phyloP scores from a whole-genome alignment of 2,888 invertebrate species.

The Dilophus febrilis region DNA sequence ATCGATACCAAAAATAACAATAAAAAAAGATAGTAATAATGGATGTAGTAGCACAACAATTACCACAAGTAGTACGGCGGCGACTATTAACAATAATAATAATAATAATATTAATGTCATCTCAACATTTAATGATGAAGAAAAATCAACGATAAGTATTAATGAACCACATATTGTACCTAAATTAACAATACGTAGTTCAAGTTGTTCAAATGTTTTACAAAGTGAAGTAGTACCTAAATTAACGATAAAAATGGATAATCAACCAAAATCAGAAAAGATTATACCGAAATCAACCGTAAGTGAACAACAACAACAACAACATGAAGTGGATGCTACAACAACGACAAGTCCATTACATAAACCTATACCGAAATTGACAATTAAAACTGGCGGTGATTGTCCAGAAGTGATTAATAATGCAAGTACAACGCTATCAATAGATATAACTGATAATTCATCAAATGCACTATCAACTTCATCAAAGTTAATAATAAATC shows the following conservation, averaged over 20 bases:
- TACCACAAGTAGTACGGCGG: slow-evolving; percentile 4
- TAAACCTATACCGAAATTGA: slow-evolving; percentile 38
- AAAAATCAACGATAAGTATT: not conserved
- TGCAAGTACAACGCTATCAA: slow-evolving; percentile 27
- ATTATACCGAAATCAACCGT: slow-evolving; percentile 3
- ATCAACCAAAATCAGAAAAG: not conserved
- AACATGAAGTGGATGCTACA: slow-evolving; percentile 6
- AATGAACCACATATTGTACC: slow-evolving; percentile 20
- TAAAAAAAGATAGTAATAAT: slow-evolving; percentile 11
- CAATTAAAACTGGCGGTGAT: slow-evolving; percentile 34
- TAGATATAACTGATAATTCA: slow-evolving; percentile 25
- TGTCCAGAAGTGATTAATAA: slow-evolving; percentile 20
- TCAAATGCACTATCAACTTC: slow-evolving; percentile 22
- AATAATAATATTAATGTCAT: slow-evolving; percentile 2
- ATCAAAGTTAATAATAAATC: slow-evolving; percentile 28
- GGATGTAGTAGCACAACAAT: slow-evolving; percentile 1
- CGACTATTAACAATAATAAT: not conserved
- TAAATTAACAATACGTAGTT: slow-evolving; percentile 26
- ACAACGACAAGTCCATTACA: slow-evolving; percentile 10
- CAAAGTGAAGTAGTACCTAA: slow-evolving; percentile 22
- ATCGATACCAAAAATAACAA: slow-evolving; percentile 17
- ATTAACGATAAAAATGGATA: slow-evolving; percentile 26
- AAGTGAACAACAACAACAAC: too few species aligned
- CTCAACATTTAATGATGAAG: not conserved
- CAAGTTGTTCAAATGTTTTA: slow-evolving; percentile 17